These are phyloP conservation scores for Chloromyia formosa DNA, from an alignment of 2,888 invertebrate genomes.

Conservation along the genomic window DNA sequence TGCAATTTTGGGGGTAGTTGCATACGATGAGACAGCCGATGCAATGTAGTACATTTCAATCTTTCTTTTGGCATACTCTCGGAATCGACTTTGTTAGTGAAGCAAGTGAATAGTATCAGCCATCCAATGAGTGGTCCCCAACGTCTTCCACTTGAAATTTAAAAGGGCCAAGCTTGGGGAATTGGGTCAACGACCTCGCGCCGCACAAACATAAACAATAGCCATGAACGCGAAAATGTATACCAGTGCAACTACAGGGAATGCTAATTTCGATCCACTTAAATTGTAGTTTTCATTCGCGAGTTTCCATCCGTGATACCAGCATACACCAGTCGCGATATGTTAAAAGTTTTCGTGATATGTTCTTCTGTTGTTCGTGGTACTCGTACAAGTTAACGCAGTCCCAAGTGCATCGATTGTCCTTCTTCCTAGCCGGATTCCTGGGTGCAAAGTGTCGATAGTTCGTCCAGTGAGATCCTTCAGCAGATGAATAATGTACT, in stretches of 20 bases:
- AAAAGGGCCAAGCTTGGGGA: not conserved
- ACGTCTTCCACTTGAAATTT: not conserved
- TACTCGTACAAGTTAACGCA: too few relatives aligned
- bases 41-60: slow-evolving; percentile 1
- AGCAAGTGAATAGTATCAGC: not conserved
- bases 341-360: not conserved
- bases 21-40: slow-evolving; percentile 2
- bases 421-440: too few relatives aligned
- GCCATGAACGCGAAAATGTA: not conserved
- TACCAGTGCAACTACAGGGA: not conserved
- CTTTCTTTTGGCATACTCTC: slow-evolving; percentile 7
- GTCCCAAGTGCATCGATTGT: too few relatives aligned
- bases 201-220: slow-evolving; percentile 25
- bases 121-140: not conserved
- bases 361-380: too few relatives aligned
- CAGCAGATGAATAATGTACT: slow-evolving; percentile 26
- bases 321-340: not conserved
- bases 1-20: not conserved
- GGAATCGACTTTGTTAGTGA: not conserved
- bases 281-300: not conserved
- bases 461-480: too few relatives aligned
- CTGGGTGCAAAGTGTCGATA: too few relatives aligned
- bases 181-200: slow-evolving; percentile 28
- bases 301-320: not conserved
- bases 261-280: not conserved